Conservation (phyloP, 2,888 invertebrate genomes). For the Hyalella azteca region DNA sequence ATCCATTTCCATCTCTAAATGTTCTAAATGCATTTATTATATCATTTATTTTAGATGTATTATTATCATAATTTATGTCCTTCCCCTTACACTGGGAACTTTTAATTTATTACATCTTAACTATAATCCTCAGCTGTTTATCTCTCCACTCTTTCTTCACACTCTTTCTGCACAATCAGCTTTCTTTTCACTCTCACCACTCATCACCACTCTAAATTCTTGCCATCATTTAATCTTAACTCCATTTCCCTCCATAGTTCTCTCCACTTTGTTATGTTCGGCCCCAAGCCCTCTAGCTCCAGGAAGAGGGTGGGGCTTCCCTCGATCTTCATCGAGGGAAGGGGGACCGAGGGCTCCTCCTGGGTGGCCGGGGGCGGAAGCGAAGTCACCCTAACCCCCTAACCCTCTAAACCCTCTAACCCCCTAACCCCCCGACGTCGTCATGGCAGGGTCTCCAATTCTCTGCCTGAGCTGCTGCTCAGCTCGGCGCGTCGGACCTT, state of each 20-base stretch:
- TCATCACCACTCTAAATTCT: background rate
- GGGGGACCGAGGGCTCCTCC: too few species aligned
- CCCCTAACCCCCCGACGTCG: background rate
- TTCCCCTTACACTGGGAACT: too few species aligned
- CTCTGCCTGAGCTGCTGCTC: conserved; percentile 18
- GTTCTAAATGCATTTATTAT: too few species aligned
- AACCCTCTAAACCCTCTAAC: background rate
- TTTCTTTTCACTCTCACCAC: background rate
- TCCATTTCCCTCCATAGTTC: background rate
- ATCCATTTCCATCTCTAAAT: too few species aligned
- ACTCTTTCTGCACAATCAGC: background rate
- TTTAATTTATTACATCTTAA: too few species aligned
- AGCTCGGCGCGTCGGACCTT: background rate
- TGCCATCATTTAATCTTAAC: background rate
- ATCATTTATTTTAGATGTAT: too few species aligned
- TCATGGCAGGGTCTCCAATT: conserved; percentile 6
- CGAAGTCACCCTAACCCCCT: background rate
- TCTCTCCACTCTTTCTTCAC: background rate
- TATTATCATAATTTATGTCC: too few species aligned
- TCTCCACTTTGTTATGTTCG: background rate
- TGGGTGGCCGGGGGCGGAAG: too few species aligned
- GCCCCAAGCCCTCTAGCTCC: background rate
- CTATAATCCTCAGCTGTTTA: background rate
- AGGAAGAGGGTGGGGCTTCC: too few species aligned
- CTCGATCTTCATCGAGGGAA: too few species aligned